phyloP scores from a whole-genome alignment of 2,797 vertebrate species.

The Sebastes oblongus region DNA sequence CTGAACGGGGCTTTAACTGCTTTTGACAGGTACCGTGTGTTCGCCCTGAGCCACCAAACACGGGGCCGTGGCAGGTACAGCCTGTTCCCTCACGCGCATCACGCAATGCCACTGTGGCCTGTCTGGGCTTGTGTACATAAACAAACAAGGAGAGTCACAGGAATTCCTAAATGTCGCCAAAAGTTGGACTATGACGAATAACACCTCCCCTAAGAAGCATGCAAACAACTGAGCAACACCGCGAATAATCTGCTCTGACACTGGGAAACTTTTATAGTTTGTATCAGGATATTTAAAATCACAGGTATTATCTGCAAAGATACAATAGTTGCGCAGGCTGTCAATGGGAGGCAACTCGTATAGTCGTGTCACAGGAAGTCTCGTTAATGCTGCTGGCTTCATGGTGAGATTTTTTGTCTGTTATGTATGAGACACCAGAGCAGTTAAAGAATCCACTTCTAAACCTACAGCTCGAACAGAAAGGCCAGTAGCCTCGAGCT shows the following conservation, averaged over 20 bases:
- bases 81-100: constrained; percentile 55
- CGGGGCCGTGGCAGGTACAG: constrained; percentile 71
- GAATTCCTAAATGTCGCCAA: constrained; percentile 47
- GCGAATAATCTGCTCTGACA: background rate
- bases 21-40: constrained; percentile 90
- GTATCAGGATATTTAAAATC: background rate
- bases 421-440: constrained; percentile 70
- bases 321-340: background rate
- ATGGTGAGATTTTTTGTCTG: constrained; percentile 43
- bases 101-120: constrained; percentile 47
- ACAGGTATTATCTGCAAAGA: background rate
- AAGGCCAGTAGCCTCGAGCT: constrained; percentile 82
- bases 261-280: background rate
- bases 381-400: constrained; percentile 44
- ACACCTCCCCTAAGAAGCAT: constrained; percentile 26
- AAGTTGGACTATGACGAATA: constrained; percentile 60
- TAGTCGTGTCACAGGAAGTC: background rate
- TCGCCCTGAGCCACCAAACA: constrained; percentile 75
- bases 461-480: constrained; percentile 72
- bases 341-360: background rate
- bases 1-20: constrained; percentile 84
- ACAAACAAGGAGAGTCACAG: constrained; percentile 57
- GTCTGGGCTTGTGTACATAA: constrained; percentile 26
- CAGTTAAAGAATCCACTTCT: constrained; percentile 78
- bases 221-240: constrained; percentile 13